Evolutionary conservation across 2,797 vertebrate genomes (phyloP).

Genomic region (Sebastes flavidus): DNA sequence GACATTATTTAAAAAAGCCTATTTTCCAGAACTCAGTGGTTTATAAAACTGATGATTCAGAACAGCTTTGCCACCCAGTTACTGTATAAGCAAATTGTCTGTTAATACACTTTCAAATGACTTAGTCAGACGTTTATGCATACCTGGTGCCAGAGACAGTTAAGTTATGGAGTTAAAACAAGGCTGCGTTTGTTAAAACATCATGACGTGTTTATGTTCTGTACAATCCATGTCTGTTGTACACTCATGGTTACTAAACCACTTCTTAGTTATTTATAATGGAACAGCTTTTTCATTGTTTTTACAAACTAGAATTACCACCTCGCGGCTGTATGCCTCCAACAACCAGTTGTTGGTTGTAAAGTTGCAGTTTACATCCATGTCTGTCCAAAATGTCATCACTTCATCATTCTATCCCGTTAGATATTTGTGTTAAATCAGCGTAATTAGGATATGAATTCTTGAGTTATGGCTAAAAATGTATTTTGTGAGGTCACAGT

Average conservation of each 20-base stretch:
- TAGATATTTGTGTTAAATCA: too few relatives aligned
- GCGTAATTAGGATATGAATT: too few relatives aligned
- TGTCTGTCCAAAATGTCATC: too few relatives aligned
- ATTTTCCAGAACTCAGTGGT: neutral
- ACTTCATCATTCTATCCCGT: too few relatives aligned
- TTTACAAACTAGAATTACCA: neutral
- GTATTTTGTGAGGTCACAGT: too few relatives aligned
- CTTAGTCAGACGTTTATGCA: neutral
- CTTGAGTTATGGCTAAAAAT: too few relatives aligned
- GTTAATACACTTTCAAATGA: neutral
- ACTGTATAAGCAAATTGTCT: neutral
- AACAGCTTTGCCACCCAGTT: neutral
- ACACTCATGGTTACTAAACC: neutral
- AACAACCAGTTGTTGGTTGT: too few relatives aligned
- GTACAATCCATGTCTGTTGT: neutral
- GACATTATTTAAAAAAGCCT: neutral
- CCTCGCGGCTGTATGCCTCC: too few relatives aligned
- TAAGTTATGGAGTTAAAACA: neutral
- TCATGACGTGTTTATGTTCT: neutral
- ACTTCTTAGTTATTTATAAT: neutral
- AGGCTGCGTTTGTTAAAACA: neutral
- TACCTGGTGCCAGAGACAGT: neutral
- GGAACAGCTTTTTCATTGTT: neutral
- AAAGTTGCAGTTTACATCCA: too few relatives aligned
- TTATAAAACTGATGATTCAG: neutral